phyloP scores from a whole-genome alignment of 2,113 vertebrate genomes.

The Spea bombifrons region DNA sequence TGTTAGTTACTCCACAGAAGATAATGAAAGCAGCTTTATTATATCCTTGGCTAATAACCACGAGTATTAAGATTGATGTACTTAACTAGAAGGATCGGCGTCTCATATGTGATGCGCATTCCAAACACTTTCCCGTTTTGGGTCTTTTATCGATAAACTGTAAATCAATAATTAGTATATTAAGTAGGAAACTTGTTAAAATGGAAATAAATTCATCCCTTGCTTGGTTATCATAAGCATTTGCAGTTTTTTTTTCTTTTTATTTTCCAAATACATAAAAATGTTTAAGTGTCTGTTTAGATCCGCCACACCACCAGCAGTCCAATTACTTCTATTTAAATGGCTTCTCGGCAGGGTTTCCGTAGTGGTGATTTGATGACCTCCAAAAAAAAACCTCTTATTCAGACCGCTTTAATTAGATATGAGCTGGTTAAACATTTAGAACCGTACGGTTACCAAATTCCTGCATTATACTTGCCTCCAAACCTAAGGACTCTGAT shows the following conservation, averaged over 20 bases:
- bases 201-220: background rate
- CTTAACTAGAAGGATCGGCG: conserved; percentile 12
- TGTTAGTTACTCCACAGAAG: conserved; percentile 29
- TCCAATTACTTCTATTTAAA: too few relatives aligned
- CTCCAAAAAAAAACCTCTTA: too few relatives aligned
- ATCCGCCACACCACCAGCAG: too few relatives aligned
- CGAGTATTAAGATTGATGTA: conserved; percentile 38
- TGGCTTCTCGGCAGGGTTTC: too few relatives aligned
- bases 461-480: too few relatives aligned
- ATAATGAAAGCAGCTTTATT: conserved; percentile 44
- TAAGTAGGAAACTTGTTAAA: background rate
- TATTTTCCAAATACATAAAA: too few relatives aligned
- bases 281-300: too few relatives aligned
- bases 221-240: background rate
- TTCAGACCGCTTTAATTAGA: too few relatives aligned
- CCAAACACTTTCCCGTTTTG: background rate
- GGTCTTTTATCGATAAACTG: background rate
- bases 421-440: too few relatives aligned
- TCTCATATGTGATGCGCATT: conserved; percentile 11
- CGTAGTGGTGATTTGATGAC: too few relatives aligned
- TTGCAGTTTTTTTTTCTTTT: background rate
- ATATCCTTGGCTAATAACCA: conserved; percentile 39
- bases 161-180: background rate
- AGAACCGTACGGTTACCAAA: too few relatives aligned
- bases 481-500: too few relatives aligned